phyloP scores from a whole-genome alignment of 2,113 vertebrate species.

The Sinosuthora webbiana region DNA sequence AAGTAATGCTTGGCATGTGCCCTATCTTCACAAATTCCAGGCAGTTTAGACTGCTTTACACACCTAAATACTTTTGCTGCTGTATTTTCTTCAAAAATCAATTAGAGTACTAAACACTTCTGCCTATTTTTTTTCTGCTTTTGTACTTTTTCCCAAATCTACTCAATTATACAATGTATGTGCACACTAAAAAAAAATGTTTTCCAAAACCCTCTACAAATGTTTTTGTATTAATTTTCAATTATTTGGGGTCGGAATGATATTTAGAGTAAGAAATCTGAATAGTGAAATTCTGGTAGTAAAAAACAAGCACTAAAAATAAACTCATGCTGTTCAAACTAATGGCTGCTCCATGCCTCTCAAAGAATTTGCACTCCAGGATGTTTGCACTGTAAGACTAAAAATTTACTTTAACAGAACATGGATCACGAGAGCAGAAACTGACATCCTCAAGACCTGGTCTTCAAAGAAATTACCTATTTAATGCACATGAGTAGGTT shows the following conservation, averaged over 20 bases:
- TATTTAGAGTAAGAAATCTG: not conserved
- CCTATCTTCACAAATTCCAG: not conserved
- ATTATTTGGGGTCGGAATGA: not conserved
- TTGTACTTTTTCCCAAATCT: not conserved
- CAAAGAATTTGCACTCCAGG: not conserved
- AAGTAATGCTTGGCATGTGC: not conserved
- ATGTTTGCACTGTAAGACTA: not conserved
- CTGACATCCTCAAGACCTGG: not conserved
- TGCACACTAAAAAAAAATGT: not conserved
- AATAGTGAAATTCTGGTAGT: not conserved
- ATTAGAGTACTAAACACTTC: not conserved
- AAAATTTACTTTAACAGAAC: conserved; percentile 11
- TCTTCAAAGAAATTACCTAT: not conserved
- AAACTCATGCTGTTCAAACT: not conserved
- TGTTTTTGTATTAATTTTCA: conserved; percentile 13
- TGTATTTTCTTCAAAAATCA: not conserved
- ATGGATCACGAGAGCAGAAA: not conserved
- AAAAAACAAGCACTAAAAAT: conserved; percentile 25
- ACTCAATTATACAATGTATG: not conserved
- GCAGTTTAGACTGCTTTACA: not conserved
- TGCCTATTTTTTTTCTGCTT: not conserved
- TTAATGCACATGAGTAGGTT: not conserved
- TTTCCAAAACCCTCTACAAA: not conserved
- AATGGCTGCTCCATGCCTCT: not conserved
- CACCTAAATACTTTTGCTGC: not conserved